A percentile compares a stretch with the other conserved stretches of the same genome.
These are phyloP conservation scores for Rhynchotus rufescens DNA, from an alignment of 2,797 vertebrate species.

Conservation along the genomic window DNA sequence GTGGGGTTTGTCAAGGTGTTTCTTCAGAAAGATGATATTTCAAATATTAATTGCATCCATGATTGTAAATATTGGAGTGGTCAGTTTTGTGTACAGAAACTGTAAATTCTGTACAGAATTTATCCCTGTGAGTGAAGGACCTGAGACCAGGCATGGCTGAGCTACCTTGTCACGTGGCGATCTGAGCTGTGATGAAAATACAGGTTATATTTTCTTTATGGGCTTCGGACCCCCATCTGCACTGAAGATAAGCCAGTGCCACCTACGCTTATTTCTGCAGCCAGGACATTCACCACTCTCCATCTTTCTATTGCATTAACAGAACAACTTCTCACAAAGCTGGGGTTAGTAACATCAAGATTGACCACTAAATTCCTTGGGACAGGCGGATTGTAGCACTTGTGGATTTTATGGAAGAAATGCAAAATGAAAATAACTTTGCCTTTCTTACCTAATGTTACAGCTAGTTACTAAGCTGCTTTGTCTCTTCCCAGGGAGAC, in stretches of 20 bases:
- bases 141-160: constrained; percentile 15
- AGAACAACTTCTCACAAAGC: neutral
- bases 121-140: constrained; percentile 1
- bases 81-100: constrained; percentile 16
- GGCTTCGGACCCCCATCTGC: neutral
- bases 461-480: neutral
- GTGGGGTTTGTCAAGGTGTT: constrained; percentile 30
- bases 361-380: neutral
- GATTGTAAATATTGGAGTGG: constrained; percentile 42
- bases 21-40: constrained; percentile 68
- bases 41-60: constrained; percentile 64
- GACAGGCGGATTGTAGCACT: neutral
- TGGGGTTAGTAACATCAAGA: neutral
- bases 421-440: neutral
- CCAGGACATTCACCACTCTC: neutral
- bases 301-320: neutral
- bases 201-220: neutral
- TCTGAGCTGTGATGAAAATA: neutral
- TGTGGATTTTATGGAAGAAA: neutral
- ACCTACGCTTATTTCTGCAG: neutral
- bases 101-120: neutral
- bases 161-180: neutral
- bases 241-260: neutral
- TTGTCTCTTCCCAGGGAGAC: neutral
- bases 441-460: neutral